Conservation (phyloP, 2,113 vertebrate genomes). For the Poeciliopsis retropinna region DNA sequence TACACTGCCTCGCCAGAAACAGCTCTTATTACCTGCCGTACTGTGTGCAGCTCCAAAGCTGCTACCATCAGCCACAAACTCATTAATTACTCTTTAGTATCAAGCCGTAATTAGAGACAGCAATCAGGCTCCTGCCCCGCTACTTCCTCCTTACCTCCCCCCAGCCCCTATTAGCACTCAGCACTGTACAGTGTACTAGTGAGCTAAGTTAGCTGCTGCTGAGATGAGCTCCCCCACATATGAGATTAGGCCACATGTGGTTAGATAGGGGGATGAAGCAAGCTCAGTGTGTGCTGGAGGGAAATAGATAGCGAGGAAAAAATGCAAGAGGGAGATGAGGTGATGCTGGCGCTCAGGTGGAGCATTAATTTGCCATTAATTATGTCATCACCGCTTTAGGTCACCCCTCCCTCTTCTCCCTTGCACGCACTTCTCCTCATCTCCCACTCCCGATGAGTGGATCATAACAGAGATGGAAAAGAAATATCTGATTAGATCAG, state of each 20-base stretch:
- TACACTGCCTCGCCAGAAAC: constrained; percentile 57
- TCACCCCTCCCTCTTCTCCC: constrained; percentile 15
- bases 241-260: constrained; percentile 65
- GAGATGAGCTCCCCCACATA: constrained; percentile 64
- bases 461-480: constrained; percentile 54
- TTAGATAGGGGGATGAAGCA: constrained; percentile 24
- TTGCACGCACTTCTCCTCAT: constrained; percentile 32
- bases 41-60: constrained; percentile 70
- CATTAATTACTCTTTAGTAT: constrained; percentile 83
- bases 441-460: constrained; percentile 65
- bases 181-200: constrained; percentile 43
- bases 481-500: constrained; percentile 72
- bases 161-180: constrained; percentile 65
- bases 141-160: constrained; percentile 7
- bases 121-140: constrained; percentile 66
- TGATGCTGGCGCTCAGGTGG: constrained; percentile 55
- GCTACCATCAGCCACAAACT: constrained; percentile 77
- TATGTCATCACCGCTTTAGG: constrained; percentile 68
- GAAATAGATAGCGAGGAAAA: constrained; percentile 49
- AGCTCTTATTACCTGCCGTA: constrained; percentile 72
- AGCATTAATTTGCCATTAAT: constrained; percentile 79
- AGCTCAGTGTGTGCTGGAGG: constrained; percentile 31
- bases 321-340: constrained; percentile 54
- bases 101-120: constrained; percentile 80
- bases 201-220: constrained; percentile 57